Evolutionary conservation across 2,113 vertebrate species (phyloP).

Genomic region (Saguinus midas): DNA sequence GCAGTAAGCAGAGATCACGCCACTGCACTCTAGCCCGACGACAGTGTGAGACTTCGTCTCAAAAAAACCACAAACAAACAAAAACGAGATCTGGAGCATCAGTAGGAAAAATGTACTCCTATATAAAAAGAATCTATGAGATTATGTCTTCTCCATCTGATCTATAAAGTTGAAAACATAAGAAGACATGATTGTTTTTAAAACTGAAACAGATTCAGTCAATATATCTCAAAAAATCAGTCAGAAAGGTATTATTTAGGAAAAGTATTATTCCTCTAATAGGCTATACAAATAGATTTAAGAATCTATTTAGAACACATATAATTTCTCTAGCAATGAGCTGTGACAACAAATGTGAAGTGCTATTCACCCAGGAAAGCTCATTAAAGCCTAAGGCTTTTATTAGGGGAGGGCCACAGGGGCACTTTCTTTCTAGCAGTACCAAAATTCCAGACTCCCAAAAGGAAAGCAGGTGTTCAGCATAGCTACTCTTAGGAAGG

Average conservation of each 20-base stretch:
- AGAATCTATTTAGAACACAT: not conserved
- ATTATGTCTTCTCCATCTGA: not conserved
- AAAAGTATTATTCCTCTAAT: not conserved
- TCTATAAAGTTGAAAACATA: not conserved
- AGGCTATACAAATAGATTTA: conserved; percentile 4
- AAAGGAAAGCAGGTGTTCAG: conserved; percentile 21
- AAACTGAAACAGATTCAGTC: not conserved
- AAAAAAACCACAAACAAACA: no score
- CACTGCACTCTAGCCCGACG: no score
- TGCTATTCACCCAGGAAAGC: not conserved
- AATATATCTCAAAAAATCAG: conserved; percentile 7
- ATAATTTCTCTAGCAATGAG: not conserved
- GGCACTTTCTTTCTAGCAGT: not conserved
- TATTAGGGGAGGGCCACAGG: not conserved
- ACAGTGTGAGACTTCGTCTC: no score
- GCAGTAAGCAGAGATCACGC: no score
- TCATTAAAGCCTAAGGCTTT: not conserved
- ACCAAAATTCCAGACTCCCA: not conserved
- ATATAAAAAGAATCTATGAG: not conserved
- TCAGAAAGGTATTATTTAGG: not conserved
- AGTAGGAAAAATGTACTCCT: not conserved
- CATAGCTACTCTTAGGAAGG: not conserved
- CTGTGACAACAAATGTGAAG: not conserved
- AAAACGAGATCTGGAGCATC: not conserved
- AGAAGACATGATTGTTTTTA: not conserved